Base-by-base conservation (phyloP, 2,888 invertebrate genomes). In the Phortica okadai region DNA sequence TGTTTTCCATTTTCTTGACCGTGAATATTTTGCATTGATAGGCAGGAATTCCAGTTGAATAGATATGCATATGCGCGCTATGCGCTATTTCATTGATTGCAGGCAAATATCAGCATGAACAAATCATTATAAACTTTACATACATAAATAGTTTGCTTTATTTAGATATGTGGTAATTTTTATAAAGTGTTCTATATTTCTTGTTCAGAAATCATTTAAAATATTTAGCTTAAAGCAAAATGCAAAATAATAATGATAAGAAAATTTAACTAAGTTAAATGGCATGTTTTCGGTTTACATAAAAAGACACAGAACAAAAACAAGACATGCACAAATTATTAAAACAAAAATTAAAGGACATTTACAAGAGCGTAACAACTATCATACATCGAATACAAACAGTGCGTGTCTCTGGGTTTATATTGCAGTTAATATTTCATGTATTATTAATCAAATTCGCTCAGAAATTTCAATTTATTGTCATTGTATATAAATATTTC, bases 401-500 rank as follows among this genome's bases (percentile, higher is more conserved):
- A 50, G 50, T 50, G 50, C 8, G 50, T 50, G 14, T 14, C 8
- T 50, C 8, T 50, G 14, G 10, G 2, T 50, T 6, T 11, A 50
- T 70, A 70, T 50, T 50, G 25, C 16, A 50, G 5, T 70, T 45
- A 6, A 21, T 54, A n/a, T 67, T 50, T 50, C 3, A 44, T 42
- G 14, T 66, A 7, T 72, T 54, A 67, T 41, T 41, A 8, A 16
- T 72, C 33, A 72, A 72, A 72, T 72, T 72, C 70, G 56, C 14
- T 44, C 44, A 56, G 41, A 45, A 74, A 74, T 14, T 74, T 74
- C 56, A 74, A 80, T 82, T 85, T 85, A 85, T 85, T 85, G 85
- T 85, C 85, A 84, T 87, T 80, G 75, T 73, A 77, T 74, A 75
- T 77, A 64, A 75, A 77, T 74, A 74, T 80, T 42, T 44, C 54